phyloP scores from a whole-genome alignment of 2,797 vertebrate species.

The Allobates femoralis region DNA sequence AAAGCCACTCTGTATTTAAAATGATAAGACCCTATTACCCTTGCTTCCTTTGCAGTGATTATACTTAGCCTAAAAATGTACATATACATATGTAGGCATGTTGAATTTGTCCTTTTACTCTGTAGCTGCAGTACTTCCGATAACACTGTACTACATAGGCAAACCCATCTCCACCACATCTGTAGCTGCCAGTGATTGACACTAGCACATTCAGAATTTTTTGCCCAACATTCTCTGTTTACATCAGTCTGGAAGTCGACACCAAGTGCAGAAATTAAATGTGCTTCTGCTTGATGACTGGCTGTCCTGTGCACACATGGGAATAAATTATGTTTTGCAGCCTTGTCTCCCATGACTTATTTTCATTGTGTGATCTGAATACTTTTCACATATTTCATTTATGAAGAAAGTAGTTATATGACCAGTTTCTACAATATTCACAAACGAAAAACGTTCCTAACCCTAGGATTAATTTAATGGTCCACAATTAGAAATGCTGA shows the following conservation, averaged over 20 bases:
- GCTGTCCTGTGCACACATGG: neutral
- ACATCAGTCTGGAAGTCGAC: neutral
- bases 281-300: neutral
- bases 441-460: neutral
- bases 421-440: neutral
- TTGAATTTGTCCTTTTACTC: neutral
- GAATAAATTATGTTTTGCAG: constrained; percentile 8
- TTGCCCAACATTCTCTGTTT: neutral
- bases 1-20: no score
- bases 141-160: neutral
- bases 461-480: neutral
- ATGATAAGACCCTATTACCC: no score
- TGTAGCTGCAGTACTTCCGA: neutral
- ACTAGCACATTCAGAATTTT: neutral
- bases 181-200: neutral
- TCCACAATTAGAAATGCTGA: neutral
- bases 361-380: constrained; percentile 7
- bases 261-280: constrained; percentile 5
- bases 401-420: neutral
- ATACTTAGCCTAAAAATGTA: no score
- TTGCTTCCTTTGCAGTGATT: no score
- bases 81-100: no score
- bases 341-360: constrained; percentile 14
- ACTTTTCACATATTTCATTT: constrained; percentile 8
- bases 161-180: neutral